Evolutionary conservation across 2,113 vertebrate species (phyloP), one percentile per base, ranked within the genome.

Genomic region (Uria aalge): DNA sequence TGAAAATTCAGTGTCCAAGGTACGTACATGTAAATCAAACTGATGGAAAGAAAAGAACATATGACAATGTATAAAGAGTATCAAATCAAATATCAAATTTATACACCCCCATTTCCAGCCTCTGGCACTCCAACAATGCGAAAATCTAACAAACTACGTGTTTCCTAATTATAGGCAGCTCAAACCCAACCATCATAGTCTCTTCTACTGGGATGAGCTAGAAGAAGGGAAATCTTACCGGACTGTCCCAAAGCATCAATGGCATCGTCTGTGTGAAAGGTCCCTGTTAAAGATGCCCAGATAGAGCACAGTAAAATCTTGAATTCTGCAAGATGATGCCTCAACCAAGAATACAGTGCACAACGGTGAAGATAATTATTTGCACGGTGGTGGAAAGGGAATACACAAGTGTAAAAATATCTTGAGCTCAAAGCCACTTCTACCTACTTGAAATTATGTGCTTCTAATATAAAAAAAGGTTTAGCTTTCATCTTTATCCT

Each of bases 81-180:
- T 34, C 1, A 86, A 68, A 82, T 43, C 26, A 29, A 68, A 14
- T 36, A 48, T 4, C 45, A 76, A 53, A 83, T 53, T 45, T 30
- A 45, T 6, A 53, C 0, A 0, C 8, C 29, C 18, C 19, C 13
- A 15, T 45, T 69, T 80, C 22, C 68, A 84, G 59, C 24, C 66
- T 73, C n/a, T 73, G 47, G 32, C 52, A 55, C 45, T 82, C 43
- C 30, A 85, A 50, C 2, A 29, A 53, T 15, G 36, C 21, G 64
- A 87, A 86, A 60, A 75, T 57, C 43, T 47, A 82, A 47, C 36
- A 24, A 81, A 72, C 6, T 4, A 3, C 12, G 22, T 45, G 59
- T 43, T 77, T 73, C 40, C 45, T 52, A 34, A 32, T 30, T 11
- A 29, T 5, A 43, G 76, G 52, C 41, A 59, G 45, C 48, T 90